phyloP scores from a whole-genome alignment of 1,140 invertebrate species.

The Triops longicaudatus region DNA sequence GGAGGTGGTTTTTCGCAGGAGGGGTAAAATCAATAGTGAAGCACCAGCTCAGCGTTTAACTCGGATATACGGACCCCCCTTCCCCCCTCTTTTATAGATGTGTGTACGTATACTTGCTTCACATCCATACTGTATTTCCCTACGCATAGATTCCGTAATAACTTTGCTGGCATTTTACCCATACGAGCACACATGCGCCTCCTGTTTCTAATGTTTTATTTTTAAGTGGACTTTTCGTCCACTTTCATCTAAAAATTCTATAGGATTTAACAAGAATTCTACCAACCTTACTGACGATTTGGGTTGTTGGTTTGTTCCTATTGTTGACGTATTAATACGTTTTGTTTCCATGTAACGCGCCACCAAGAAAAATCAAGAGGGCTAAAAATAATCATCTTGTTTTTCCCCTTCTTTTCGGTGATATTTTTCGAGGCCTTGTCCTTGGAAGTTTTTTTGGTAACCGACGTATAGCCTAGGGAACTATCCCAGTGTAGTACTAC shows the following conservation, averaged over 20 bases:
- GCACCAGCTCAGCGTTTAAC: slow-evolving; percentile 10
- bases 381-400: neutral
- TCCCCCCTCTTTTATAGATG: neutral
- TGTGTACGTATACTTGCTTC: neutral
- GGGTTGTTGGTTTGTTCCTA: too few relatives aligned
- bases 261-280: too few relatives aligned
- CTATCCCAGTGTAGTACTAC: neutral
- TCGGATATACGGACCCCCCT: neutral
- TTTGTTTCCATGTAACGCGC: neutral
- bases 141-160: neutral
- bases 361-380: neutral
- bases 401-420: neutral
- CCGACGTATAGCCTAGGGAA: neutral
- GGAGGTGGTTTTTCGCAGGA: slow-evolving; percentile 10
- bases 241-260: too few relatives aligned
- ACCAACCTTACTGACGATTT: too few relatives aligned
- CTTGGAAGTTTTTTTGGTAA: neutral
- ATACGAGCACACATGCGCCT: neutral
- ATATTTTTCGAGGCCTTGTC: slow-evolving; percentile 6
- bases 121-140: neutral
- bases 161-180: neutral
- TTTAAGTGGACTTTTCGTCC: neutral
- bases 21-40: slow-evolving; percentile 6
- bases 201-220: neutral
- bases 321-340: too few relatives aligned